These are phyloP conservation scores for Gryllus bimaculatus DNA, from an alignment of 1,140 invertebrate genomes.

Conservation along the genomic window DNA sequence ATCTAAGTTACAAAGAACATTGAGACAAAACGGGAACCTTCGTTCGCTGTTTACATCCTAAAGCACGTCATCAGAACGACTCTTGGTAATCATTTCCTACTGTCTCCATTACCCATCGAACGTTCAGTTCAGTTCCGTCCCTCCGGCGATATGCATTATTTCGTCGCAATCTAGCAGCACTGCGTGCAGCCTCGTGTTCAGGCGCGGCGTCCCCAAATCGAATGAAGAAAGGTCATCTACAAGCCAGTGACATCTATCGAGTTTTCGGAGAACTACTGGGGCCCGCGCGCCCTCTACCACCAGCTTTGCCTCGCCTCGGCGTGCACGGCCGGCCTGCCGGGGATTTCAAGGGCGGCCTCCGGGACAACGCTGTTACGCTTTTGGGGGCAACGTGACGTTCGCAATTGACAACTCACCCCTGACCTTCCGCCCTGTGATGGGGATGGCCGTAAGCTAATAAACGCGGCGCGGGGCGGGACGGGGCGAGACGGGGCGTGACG, in stretches of 20 bases:
- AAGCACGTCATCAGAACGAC: too few species aligned
- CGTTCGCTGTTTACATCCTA: too few species aligned
- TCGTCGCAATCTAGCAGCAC: not conserved
- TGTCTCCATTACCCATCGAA: not conserved
- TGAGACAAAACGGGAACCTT: too few species aligned
- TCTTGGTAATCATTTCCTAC: not conserved
- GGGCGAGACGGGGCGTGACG: too few species aligned
- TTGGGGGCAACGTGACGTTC: not conserved
- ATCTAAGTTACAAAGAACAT: too few species aligned
- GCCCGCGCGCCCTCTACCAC: too few species aligned
- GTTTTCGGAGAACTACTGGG: not conserved
- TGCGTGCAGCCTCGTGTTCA: not conserved
- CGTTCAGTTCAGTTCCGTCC: not conserved
- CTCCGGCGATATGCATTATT: not conserved
- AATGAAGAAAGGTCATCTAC: not conserved
- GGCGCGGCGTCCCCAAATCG: not conserved
- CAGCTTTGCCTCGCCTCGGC: not conserved
- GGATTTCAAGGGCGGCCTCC: not conserved
- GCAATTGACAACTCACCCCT: too few species aligned
- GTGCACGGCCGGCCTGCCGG: too few species aligned
- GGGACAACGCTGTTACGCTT: not conserved
- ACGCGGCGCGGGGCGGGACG: too few species aligned
- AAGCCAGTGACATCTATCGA: conserved; percentile 3
- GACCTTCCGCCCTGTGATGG: too few species aligned
- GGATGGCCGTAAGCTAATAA: too few species aligned